phyloP scores from a whole-genome alignment of 1,140 invertebrate genomes.

The Brachionus plicatilis region DNA sequence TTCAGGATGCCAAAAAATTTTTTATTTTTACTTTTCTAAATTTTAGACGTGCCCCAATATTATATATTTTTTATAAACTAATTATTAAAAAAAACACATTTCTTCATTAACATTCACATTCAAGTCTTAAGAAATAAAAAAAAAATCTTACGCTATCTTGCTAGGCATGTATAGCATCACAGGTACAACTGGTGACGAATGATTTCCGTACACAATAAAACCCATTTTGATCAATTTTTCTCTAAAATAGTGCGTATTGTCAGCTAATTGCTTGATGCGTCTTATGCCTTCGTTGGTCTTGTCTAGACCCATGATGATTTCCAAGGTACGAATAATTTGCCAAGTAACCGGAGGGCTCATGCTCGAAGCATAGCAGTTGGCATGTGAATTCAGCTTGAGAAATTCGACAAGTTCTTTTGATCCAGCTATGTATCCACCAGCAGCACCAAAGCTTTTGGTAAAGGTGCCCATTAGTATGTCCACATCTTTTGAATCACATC shows the following conservation, averaged over 20 bases:
- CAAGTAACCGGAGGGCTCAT: conserved; percentile 85
- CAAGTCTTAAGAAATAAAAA: not conserved
- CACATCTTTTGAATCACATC: conserved; percentile 74
- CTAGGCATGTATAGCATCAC: conserved; percentile 87
- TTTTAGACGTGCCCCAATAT: too few species aligned
- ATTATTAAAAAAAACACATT: too few species aligned
- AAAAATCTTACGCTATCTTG: conserved; percentile 64
- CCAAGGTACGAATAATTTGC: conserved; percentile 82
- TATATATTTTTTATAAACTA: not conserved
- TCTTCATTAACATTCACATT: too few species aligned
- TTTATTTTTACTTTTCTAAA: too few species aligned
- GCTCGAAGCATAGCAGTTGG: conserved; percentile 75
- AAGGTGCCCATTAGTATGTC: conserved; percentile 97
- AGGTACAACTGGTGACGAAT: conserved; percentile 92
- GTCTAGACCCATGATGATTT: conserved; percentile 72
- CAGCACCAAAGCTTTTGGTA: conserved; percentile 88
- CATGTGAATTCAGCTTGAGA: conserved; percentile 74
- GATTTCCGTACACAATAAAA: conserved; percentile 88
- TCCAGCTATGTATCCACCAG: conserved; percentile 97
- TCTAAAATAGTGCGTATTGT: conserved; percentile 82
- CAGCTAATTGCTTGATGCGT: conserved; percentile 68
- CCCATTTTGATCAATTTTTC: conserved; percentile 78
- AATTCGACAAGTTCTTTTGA: conserved; percentile 74
- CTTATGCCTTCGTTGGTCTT: conserved; percentile 53
- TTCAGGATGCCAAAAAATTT: too few species aligned